Base-by-base conservation (phyloP, 1,140 invertebrate species). In the Drosophila grimshawi region DNA sequence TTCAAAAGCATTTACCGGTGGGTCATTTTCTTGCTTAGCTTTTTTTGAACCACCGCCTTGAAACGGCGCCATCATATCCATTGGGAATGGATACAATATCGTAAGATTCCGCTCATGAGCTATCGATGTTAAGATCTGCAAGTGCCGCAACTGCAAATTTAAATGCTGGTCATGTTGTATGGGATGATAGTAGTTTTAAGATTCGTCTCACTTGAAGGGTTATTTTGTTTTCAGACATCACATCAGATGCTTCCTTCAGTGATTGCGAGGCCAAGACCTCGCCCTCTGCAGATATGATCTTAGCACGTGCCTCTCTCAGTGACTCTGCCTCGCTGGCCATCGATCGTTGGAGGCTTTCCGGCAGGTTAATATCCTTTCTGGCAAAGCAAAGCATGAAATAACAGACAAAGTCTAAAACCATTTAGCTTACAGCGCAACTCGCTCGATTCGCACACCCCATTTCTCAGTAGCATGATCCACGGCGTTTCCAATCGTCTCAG, bases 101-200 rank as follows among this genome's bases (percentile, higher is more conserved):
- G 98, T 99, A 0, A 98, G 98, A 92, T 98, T 98, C 93, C 98
- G 98, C 94, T 99, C 98, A 0, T 97, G 96, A 37, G 98, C 97
- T 88, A 99, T 98, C 1, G 97, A 96, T 92, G 97, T 98, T 49
- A 99, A 93, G 2, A 98, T 98, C 93, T 99, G 96, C 29, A 94
- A 90, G 53, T 92, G 89, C 33, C 89, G 63, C 11, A 92, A 46
- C 82, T 91, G 5, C 11, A 7, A 5, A 39, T n/a, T 8, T 2
- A 41, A 5, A 29, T 8, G 33, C 11, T 35, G 2, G 19, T 35
- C 3, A 35, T n/a, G 19, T 43, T 43, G 10, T 2, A 39, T 7
- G 37, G 0, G 3, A 3, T 43, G 6, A 6, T 3, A 7, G 2
- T 52, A 53, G 4, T 37, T 8, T 4, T 3, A 4, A 8, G 5